These are phyloP conservation scores for Artibeus jamaicensis DNA, from an alignment of 2,797 vertebrate species.

Conservation along the genomic window DNA sequence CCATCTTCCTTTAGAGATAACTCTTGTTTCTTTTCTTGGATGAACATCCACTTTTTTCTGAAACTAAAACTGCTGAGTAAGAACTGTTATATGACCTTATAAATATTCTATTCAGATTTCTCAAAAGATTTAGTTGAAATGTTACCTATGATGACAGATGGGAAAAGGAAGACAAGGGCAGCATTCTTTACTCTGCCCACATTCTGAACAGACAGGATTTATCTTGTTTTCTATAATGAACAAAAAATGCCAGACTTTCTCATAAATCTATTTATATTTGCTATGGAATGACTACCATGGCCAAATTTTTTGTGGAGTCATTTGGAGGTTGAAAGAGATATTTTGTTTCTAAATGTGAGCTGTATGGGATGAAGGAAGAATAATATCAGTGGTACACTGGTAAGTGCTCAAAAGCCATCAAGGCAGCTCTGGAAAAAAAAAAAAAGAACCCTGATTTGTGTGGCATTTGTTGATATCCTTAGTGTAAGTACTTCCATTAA, in stretches of 20 bases:
- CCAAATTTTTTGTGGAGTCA: conserved; percentile 27
- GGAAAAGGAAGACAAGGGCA: conserved; percentile 14
- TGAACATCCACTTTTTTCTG: conserved; percentile 14
- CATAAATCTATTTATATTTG: conserved; percentile 50
- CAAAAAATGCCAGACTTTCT: not conserved
- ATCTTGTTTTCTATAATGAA: conserved; percentile 61
- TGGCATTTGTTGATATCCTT: conserved; percentile 6
- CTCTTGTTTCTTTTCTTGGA: not conserved
- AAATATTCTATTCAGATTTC: conserved; percentile 62
- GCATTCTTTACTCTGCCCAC: conserved; percentile 28
- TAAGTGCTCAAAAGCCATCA: not conserved
- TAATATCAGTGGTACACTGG: not conserved
- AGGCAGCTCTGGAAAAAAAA: not conserved
- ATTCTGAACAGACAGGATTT: conserved; percentile 55
- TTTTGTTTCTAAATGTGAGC: not conserved
- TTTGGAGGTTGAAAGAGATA: not conserved
- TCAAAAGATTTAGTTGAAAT: conserved; percentile 63
- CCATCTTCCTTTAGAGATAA: not conserved
- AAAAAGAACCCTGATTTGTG: not conserved
- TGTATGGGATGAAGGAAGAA: not conserved
- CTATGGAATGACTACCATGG: not conserved
- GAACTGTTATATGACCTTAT: conserved; percentile 29
- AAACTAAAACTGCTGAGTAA: conserved; percentile 46
- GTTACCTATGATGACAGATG: conserved; percentile 56
- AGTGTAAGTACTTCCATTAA: not conserved